phyloP scores from a whole-genome alignment of 2,888 invertebrate species.

The Chelonus formosanus region DNA sequence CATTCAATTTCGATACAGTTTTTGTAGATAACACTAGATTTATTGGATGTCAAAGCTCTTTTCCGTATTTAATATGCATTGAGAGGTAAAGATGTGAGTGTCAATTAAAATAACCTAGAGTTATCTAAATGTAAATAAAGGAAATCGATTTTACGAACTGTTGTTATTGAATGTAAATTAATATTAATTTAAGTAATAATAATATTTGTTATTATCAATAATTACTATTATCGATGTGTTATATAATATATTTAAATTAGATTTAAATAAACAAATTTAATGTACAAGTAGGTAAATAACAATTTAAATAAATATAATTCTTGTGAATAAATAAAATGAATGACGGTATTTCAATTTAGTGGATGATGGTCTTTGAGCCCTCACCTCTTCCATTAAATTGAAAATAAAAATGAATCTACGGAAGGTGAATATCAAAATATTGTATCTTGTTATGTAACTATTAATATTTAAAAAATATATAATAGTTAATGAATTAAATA shows the following conservation, averaged over 20 bases:
- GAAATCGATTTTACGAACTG: neutral
- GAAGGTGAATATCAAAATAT: too few species aligned
- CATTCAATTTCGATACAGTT: too few species aligned
- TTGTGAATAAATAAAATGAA: constrained; percentile 1
- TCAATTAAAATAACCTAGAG: constrained; percentile 12
- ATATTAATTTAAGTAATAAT: neutral
- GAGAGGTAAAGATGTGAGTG: neutral
- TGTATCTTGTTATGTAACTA: too few species aligned
- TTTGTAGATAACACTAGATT: too few species aligned
- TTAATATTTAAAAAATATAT: too few species aligned
- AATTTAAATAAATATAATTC: neutral
- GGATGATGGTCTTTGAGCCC: constrained; percentile 48
- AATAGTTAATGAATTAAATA: too few species aligned
- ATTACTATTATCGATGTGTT: too few species aligned
- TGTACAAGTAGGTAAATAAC: neutral
- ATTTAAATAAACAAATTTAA: too few species aligned
- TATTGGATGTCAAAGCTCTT: neutral
- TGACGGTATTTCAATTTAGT: constrained; percentile 35
- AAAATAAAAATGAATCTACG: too few species aligned
- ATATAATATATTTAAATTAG: too few species aligned
- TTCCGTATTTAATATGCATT: constrained; percentile 1
- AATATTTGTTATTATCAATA: too few species aligned
- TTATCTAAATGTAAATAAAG: constrained; percentile 13
- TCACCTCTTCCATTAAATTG: constrained; percentile 42
- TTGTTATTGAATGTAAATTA: neutral